Evolutionary conservation across 2,888 invertebrate species (phyloP).

Genomic region (Macropis europaea): DNA sequence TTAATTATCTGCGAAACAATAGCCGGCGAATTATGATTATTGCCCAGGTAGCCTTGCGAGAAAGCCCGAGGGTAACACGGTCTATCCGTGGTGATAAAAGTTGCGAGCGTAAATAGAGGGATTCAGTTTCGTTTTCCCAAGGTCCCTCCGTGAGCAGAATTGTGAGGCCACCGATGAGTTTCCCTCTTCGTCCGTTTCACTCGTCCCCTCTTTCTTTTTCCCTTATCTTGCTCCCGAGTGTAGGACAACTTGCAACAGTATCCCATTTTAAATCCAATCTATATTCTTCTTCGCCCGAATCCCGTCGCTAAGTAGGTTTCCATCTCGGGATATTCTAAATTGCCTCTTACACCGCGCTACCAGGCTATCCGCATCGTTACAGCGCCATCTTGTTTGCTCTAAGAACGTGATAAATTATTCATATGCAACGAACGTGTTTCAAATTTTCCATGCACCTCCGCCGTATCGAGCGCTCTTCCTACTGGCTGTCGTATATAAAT

Average conservation of each 20-base stretch:
- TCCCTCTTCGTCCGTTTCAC: slow-evolving; percentile 49
- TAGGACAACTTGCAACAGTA: slow-evolving; percentile 56
- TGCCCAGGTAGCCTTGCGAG: slow-evolving; percentile 61
- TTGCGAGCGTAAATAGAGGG: slow-evolving; percentile 71
- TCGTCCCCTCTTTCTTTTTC: slow-evolving; percentile 28
- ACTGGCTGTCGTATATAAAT: not conserved
- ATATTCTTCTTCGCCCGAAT: slow-evolving; percentile 52
- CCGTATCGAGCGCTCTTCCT: not conserved
- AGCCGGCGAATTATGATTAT: slow-evolving; percentile 74
- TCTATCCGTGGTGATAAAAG: slow-evolving; percentile 71
- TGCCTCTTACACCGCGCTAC: slow-evolving; percentile 20
- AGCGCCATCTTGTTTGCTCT: not conserved
- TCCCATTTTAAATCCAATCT: slow-evolving; percentile 61
- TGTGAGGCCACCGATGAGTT: slow-evolving; percentile 63
- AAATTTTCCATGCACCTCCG: not conserved
- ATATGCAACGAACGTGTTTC: not conserved
- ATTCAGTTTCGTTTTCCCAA: slow-evolving; percentile 70
- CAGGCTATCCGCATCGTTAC: not conserved
- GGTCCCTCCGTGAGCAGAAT: slow-evolving; percentile 68
- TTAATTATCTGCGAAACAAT: slow-evolving; percentile 76
- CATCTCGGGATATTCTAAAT: slow-evolving; percentile 45
- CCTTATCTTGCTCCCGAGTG: slow-evolving; percentile 36
- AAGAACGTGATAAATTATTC: slow-evolving; percentile 24
- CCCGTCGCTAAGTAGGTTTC: slow-evolving; percentile 55
- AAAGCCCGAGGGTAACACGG: slow-evolving; percentile 39